Conservation (phyloP, 2,797 vertebrate species). For the Distichodus sexfasciatus region DNA sequence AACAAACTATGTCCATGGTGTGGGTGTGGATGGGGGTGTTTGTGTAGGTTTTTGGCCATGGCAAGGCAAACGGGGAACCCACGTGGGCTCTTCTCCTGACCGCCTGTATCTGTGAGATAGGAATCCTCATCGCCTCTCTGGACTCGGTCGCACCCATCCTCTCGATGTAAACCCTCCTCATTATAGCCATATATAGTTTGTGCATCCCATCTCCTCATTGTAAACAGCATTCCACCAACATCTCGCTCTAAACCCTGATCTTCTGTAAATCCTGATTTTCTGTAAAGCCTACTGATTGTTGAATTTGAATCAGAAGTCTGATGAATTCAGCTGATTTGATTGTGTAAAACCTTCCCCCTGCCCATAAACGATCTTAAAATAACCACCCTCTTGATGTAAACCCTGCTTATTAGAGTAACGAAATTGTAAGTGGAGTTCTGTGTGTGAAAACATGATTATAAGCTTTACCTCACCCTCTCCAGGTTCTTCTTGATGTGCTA, state of each 20-base stretch:
- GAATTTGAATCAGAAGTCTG: no score
- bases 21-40: constrained; percentile 26
- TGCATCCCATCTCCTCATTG: no score
- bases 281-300: no score
- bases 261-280: no score
- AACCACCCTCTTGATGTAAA: constrained; percentile 95
- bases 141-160: constrained; percentile 96
- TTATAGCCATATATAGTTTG: no score
- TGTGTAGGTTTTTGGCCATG: constrained; percentile 91
- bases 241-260: no score
- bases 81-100: constrained; percentile 95
- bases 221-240: no score
- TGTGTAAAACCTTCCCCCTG: no score
- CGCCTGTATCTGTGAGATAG: constrained; percentile 93
- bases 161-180: constrained; percentile 91
- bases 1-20: background rate
- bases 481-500: constrained; percentile 99
- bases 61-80: constrained; percentile 94
- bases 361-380: no score
- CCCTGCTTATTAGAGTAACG: background rate
- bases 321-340: no score
- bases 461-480: constrained; percentile 1
- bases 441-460: background rate
- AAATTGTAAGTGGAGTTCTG: background rate
- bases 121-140: constrained; percentile 96